Conservation (phyloP, 2,888 invertebrate genomes). For the Saturnia pavonia region DNA sequence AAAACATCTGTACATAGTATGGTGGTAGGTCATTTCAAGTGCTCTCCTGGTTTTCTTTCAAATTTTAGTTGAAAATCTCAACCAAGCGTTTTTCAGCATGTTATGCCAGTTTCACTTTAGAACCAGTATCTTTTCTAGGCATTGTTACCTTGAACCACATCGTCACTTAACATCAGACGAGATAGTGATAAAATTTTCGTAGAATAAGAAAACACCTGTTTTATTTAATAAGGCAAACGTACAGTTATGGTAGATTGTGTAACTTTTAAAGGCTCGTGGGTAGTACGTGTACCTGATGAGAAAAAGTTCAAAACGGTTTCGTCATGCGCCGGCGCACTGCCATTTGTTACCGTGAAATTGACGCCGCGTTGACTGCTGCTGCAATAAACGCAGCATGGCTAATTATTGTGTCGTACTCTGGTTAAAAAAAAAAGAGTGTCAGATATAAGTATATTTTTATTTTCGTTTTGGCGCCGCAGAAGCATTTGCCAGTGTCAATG, state of each 20-base stretch:
- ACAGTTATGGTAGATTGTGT: constrained; percentile 2
- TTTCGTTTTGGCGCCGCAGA: too few relatives aligned
- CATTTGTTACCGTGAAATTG: constrained; percentile 17
- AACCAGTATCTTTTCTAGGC: too few relatives aligned
- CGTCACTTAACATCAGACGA: too few relatives aligned
- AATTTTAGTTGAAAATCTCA: too few relatives aligned
- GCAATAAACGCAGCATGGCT: constrained; percentile 1
- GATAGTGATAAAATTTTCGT: too few relatives aligned
- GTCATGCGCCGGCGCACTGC: constrained; percentile 25
- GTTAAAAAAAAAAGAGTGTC: neutral
- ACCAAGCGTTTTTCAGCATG: too few relatives aligned
- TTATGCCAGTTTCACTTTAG: too few relatives aligned
- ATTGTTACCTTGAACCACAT: too few relatives aligned
- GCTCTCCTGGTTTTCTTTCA: too few relatives aligned
- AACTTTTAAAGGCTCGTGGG: neutral
- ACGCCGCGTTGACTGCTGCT: neutral
- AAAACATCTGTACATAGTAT: too few relatives aligned
- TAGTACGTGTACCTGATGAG: constrained; percentile 12
- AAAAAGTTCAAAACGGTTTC: constrained; percentile 27
- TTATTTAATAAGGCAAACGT: neutral
- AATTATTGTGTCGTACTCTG: neutral
- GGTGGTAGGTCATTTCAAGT: too few relatives aligned
- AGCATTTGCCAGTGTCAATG: too few relatives aligned
- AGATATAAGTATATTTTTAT: neutral
- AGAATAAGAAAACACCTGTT: neutral